A percentile compares a stretch with the other conserved stretches of the same genome.
Conservation (phyloP, 2,797 vertebrate genomes). For the Danionella dracula region DNA sequence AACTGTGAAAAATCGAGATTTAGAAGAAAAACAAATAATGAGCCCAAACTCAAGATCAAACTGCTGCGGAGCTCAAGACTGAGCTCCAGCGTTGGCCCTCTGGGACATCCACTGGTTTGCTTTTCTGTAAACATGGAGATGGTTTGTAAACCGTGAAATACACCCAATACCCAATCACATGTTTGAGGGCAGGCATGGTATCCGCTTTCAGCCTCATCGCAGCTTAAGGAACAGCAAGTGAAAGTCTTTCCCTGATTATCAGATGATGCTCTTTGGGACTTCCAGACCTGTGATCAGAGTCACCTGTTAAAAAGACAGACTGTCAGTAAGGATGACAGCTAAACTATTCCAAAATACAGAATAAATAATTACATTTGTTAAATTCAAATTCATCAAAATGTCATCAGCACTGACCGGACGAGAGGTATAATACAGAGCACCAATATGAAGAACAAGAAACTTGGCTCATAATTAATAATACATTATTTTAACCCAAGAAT, state of each 20-base stretch:
- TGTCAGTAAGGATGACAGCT: not conserved
- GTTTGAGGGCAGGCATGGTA: too few species aligned
- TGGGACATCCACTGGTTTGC: conserved; percentile 14
- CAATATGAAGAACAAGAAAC: too few species aligned
- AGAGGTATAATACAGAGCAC: too few species aligned
- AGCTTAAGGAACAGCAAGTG: too few species aligned
- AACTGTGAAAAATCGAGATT: not conserved
- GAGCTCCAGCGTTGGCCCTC: not conserved
- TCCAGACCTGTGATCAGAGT: conserved; percentile 90
- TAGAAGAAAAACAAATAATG: conserved; percentile 20
- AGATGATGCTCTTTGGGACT: conserved; percentile 78
- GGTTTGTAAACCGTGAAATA: conserved; percentile 34
- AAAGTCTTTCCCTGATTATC: conserved; percentile 41
- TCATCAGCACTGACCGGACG: too few species aligned
- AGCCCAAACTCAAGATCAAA: conserved; percentile 4
- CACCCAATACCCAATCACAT: too few species aligned
- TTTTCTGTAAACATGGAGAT: conserved; percentile 40
- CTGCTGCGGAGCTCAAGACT: not conserved
- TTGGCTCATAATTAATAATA: too few species aligned
- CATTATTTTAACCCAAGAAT: too few species aligned
- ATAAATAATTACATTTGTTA: too few species aligned
- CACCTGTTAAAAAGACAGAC: conserved; percentile 70
- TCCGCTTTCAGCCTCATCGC: too few species aligned
- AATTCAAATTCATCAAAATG: too few species aligned
- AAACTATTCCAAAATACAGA: too few species aligned